A percentile compares a stretch with the other conserved stretches of the same genome.
phyloP scores from a whole-genome alignment of 2,888 invertebrate genomes.

The Drosophila barbarae region DNA sequence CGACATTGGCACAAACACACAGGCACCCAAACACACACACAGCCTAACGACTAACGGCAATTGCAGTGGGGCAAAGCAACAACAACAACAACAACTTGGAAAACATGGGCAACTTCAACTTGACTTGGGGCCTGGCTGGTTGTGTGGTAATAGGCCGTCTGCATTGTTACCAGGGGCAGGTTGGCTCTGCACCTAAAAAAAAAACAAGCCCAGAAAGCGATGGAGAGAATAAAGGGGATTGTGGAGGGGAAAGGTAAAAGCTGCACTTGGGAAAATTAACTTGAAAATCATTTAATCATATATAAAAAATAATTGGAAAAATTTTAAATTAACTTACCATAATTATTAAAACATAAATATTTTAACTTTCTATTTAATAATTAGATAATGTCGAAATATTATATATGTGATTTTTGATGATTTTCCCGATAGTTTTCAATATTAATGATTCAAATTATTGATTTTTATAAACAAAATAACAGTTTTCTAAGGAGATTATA shows the following conservation, averaged over 20 bases:
- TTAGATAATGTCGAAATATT: neutral
- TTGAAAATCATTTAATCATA: neutral
- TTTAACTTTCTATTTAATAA: neutral
- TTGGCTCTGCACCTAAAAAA: slow-evolving; percentile 10
- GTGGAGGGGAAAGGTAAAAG: neutral
- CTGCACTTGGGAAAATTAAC: slow-evolving; percentile 2
- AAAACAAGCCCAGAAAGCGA: slow-evolving; percentile 5
- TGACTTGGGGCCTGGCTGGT: slow-evolving; percentile 40
- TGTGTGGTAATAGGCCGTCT: slow-evolving; percentile 56
- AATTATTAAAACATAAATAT: neutral
- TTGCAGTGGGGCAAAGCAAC: slow-evolving; percentile 36
- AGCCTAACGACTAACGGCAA: slow-evolving; percentile 35
- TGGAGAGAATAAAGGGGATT: neutral
- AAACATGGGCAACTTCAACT: slow-evolving; percentile 36
- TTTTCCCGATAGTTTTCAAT: neutral
- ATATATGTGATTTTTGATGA: neutral
- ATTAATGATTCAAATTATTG: no score
- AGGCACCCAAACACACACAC: slow-evolving; percentile 14
- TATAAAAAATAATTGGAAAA: neutral
- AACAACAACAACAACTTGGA: slow-evolving; percentile 28
- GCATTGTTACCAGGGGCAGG: slow-evolving; percentile 43
- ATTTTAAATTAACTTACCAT: no score
- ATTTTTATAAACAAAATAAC: neutral
- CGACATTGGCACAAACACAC: slow-evolving; percentile 65
- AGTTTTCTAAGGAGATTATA: neutral